Evolutionary conservation across 2,888 invertebrate species (phyloP), one percentile per base, ranked within the genome.

Genomic region (Gortyna flavago): DNA sequence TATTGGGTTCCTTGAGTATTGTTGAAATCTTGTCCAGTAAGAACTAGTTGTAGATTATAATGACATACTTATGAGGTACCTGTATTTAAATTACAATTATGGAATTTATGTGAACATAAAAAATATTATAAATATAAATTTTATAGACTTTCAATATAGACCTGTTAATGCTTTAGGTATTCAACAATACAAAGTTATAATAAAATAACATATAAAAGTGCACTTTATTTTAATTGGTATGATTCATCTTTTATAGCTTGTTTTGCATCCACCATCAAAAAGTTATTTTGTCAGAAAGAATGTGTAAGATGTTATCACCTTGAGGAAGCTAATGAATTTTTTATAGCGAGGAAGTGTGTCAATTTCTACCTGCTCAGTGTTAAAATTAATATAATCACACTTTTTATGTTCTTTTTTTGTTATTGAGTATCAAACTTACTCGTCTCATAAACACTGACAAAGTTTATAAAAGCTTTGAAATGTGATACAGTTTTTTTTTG

Each of bases 1-100:
- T 67, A 67, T 70, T 82, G 32, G 59, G 44, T 54, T 75, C 48
- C 72, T 81, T 75, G 51, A 61, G 77, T 79, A 64, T 80, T 77
- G 61, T 72, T 72, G 65, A 74, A 80, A 84, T 70, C 59, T 72
- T 76, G 70, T 81, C 61, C 62, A 81, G 67, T 86, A 80, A 76
- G 74, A 75, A 75, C 77, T 61, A 70, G 25, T n/a, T 77, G 65
- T 76, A 75, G 72, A 77, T 74, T 61, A 66, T 64, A 80, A 62
- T 62, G 61, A 78, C 64, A 82, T 32, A 59, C 62, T 35, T 68
- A 41, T 6, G 32, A n/a, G 35, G 57, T 72, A n/a, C 16, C 9
- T 44, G 11, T 44, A 64, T 48, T 57, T 25, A 64, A 66, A 51
- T 73, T 18, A 59, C 13, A 65, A 29, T 57, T 69, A 65, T 44